phyloP scores from a whole-genome alignment of 1,140 invertebrate genomes.

The Sinella curviseta region DNA sequence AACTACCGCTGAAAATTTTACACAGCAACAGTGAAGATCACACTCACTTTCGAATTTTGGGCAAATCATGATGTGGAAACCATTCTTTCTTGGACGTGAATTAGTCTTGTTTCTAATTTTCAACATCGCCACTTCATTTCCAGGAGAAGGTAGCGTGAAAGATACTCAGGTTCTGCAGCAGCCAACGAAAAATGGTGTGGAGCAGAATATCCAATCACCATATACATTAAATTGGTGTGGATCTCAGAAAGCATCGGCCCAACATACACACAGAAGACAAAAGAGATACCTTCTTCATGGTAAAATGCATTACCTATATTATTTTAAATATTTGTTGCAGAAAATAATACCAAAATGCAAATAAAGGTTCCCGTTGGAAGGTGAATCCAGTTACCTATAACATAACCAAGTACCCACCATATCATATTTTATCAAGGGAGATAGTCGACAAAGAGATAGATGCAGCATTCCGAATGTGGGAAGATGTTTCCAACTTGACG shows the following conservation, averaged over 20 bases:
- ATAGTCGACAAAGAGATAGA: background rate
- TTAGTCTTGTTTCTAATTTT: too few relatives aligned
- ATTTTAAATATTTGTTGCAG: background rate
- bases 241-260: background rate
- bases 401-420: slow-evolving; percentile 10
- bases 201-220: background rate
- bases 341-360: background rate
- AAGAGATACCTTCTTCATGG: slow-evolving; percentile 1
- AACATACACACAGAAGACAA: background rate
- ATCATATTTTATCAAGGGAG: background rate
- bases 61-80: too few relatives aligned
- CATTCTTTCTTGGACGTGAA: too few relatives aligned
- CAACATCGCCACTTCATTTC: too few relatives aligned
- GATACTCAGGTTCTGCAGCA: too few relatives aligned
- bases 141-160: too few relatives aligned
- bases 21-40: too few relatives aligned
- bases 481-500: background rate
- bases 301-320: background rate
- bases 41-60: too few relatives aligned
- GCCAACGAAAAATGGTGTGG: slow-evolving; percentile 9
- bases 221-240: too few relatives aligned
- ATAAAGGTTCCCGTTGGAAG: slow-evolving; percentile 9
- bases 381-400: slow-evolving; percentile 2
- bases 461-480: slow-evolving; percentile 15
- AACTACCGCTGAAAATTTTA: too few relatives aligned